These are phyloP conservation scores for Forbesichthys agassizii DNA, from an alignment of 2,113 vertebrate genomes.

Conservation along the genomic window DNA sequence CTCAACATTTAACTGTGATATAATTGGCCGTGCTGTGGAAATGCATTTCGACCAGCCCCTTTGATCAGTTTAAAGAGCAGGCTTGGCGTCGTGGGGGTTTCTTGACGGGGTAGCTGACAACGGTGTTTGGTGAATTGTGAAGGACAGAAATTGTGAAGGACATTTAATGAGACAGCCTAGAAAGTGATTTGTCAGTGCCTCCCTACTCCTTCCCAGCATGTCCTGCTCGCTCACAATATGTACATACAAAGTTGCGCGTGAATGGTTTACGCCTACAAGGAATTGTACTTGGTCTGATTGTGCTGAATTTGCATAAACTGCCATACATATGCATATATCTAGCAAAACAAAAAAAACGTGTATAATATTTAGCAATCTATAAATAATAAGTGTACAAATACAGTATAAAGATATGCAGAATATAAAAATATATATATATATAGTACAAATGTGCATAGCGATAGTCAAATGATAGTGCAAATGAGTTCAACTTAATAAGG, in stretches of 20 bases:
- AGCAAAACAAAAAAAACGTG: no score
- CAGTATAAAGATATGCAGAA: no score
- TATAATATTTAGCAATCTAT: no score
- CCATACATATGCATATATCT: no score
- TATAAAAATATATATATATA: no score
- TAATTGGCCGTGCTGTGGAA: slow-evolving; percentile 66
- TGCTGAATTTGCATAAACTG: no score
- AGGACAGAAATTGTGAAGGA: slow-evolving; percentile 13
- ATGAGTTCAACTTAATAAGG: no score
- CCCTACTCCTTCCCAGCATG: background rate
- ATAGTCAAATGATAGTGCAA: no score
- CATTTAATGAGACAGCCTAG: slow-evolving; percentile 2
- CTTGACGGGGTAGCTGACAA: slow-evolving; percentile 45
- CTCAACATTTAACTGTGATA: slow-evolving; percentile 63
- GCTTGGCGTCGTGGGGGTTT: slow-evolving; percentile 34
- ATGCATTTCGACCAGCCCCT: slow-evolving; percentile 51
- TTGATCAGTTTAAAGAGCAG: slow-evolving; percentile 50
- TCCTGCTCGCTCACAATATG: background rate
- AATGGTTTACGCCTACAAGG: background rate
- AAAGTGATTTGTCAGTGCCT: slow-evolving; percentile 26
- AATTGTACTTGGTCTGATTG: no score
- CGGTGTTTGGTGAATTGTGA: slow-evolving; percentile 37
- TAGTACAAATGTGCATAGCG: no score
- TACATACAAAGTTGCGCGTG: background rate
- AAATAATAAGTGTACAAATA: no score